Evolutionary conservation across 2,888 invertebrate species (phyloP).

Genomic region (Leptinotarsa haldemani): DNA sequence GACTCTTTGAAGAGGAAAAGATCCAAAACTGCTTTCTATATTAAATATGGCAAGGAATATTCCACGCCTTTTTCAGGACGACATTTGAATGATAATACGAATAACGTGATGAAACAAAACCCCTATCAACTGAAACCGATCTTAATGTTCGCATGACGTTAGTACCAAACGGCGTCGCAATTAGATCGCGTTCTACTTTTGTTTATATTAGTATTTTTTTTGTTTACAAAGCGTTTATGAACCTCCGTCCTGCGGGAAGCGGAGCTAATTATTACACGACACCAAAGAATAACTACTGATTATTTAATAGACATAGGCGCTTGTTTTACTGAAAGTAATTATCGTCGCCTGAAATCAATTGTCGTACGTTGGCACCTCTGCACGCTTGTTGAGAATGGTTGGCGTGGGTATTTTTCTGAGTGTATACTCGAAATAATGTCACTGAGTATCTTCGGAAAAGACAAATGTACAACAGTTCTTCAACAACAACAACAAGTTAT

Average conservation of each 20-base stretch:
- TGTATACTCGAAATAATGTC: background rate
- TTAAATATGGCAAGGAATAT: background rate
- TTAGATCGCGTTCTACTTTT: slow-evolving; percentile 41
- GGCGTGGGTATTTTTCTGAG: background rate
- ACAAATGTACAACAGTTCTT: too few species aligned
- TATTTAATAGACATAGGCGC: slow-evolving; percentile 6
- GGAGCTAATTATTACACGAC: slow-evolving; percentile 27
- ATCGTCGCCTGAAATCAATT: slow-evolving; percentile 8
- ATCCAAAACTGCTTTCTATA: too few species aligned
- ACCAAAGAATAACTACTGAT: slow-evolving; percentile 11
- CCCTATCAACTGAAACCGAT: slow-evolving; percentile 35
- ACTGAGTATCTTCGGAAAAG: too few species aligned
- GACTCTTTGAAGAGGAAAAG: too few species aligned
- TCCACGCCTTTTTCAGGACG: slow-evolving; percentile 9
- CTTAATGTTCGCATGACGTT: slow-evolving; percentile 40
- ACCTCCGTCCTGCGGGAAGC: slow-evolving; percentile 34
- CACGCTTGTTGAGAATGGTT: background rate
- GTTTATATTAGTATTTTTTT: slow-evolving; percentile 36
- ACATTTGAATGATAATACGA: slow-evolving; percentile 11
- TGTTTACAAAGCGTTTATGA: slow-evolving; percentile 42
- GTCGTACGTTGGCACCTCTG: background rate
- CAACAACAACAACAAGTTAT: too few species aligned
- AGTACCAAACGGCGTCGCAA: slow-evolving; percentile 37
- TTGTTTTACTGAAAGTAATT: slow-evolving; percentile 6
- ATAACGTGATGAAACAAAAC: slow-evolving; percentile 33